Conservation (phyloP, 2,113 vertebrate species). For the Rhizomys pruinosus region DNA sequence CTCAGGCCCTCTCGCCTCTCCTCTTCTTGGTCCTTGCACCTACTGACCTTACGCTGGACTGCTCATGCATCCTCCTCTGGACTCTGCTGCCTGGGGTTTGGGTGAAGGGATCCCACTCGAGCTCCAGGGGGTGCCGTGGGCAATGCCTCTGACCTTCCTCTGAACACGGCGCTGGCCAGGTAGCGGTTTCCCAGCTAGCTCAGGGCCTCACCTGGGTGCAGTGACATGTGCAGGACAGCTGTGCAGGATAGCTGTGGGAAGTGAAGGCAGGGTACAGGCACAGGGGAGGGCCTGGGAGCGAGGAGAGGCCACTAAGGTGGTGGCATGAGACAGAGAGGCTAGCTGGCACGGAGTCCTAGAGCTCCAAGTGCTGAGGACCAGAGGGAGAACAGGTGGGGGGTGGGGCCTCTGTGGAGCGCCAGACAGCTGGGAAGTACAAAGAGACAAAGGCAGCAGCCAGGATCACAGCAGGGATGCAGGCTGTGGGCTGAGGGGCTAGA, state of each 20-base stretch:
- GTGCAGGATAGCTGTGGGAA: background rate
- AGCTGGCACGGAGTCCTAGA: background rate
- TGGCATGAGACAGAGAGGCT: background rate
- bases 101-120: no score
- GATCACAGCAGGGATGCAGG: no score
- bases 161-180: no score
- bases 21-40: no score
- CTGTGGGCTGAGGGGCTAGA: no score
- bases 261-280: background rate
- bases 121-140: background rate
- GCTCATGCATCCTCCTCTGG: no score
- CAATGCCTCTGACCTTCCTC: background rate
- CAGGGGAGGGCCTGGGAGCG: background rate
- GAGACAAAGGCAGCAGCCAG: no score
- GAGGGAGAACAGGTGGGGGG: background rate
- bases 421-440: background rate
- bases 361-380: background rate
- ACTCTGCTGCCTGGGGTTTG: background rate
- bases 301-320: no score
- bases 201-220: no score
- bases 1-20: no score
- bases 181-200: no score
- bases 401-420: background rate
- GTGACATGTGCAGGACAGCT: no score
- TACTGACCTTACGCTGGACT: background rate